Conservation (phyloP, 2,888 invertebrate species). For the Drosophila hamatofila region DNA sequence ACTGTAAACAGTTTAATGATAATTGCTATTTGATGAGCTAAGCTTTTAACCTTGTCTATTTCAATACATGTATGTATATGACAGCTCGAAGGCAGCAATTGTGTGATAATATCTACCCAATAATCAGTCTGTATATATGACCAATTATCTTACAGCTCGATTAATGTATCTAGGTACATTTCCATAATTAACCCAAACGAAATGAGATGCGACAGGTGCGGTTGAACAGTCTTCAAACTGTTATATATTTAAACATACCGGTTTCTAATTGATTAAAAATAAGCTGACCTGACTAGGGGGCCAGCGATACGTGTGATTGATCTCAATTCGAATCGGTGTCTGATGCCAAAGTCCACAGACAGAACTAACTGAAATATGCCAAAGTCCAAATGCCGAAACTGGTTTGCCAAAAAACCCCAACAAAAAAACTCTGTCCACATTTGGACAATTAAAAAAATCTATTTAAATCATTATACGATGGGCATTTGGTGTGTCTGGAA, state of each 20-base stretch:
- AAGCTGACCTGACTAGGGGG: constrained; percentile 1
- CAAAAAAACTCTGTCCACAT: constrained; percentile 10
- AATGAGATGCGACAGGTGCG: constrained; percentile 14
- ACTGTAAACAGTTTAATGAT: background rate
- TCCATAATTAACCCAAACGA: constrained; percentile 29
- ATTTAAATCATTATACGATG: constrained; percentile 19
- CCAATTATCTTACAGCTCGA: constrained; percentile 1
- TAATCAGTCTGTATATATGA: background rate
- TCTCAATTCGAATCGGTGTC: constrained; percentile 19
- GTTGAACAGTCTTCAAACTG: constrained; percentile 14
- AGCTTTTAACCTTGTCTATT: background rate
- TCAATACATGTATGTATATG: background rate
- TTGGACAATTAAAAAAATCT: constrained; percentile 16
- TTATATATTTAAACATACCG: constrained; percentile 29
- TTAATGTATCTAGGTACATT: constrained; percentile 26
- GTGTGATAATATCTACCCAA: background rate
- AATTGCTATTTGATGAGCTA: constrained; percentile 4
- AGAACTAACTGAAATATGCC: constrained; percentile 5
- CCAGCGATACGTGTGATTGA: constrained; percentile 15
- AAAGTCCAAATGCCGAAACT: constrained; percentile 43
- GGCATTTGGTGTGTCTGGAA: constrained; percentile 13
- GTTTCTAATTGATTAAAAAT: constrained; percentile 38
- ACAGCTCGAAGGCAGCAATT: constrained; percentile 2
- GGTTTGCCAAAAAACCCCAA: constrained; percentile 19
- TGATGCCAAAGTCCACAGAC: constrained; percentile 36